Base-by-base conservation (phyloP, 2,888 invertebrate genomes). In the Melanchra persicariae region DNA sequence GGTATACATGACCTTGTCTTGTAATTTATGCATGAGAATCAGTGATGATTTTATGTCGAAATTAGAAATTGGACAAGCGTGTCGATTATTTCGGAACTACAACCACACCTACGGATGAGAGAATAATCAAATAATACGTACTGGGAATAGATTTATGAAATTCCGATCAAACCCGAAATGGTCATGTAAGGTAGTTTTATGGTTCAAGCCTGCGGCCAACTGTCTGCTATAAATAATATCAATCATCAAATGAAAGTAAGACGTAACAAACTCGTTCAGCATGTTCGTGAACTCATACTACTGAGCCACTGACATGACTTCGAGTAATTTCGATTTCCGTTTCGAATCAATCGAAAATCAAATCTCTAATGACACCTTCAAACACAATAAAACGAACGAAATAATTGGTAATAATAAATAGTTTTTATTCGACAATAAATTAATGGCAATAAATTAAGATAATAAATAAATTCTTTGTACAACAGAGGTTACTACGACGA, bases 401-500 rank as follows among this genome's bases (percentile, higher is more conserved):
- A 83, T 86, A 84, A 85, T 88, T 86, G 90, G 90, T 88, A 83
- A 83, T 91, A 79, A 82, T 85, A 81, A 85, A 82, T 85, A 74
- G 54, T 68, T 81, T 74, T 92, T 91, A 91, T 92, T 93, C 77
- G 79, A 81, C 67, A 92, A 93, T 93, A 93, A 92, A 88, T 94
- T 93, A 95, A 91, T 92, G 89, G 89, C 88, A 93, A 93, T 94
- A 93, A 93, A 92, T 92, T 85, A 90, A 93, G 91, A 91, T 89
- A 93, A 91, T 91, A 93, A 93, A 92, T 93, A 92, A 93, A 88
- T 79, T 94, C 95, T 95, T 95, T 95, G 94, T 96, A 96, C 95
- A 95, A 90, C 77, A 89, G 91, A 90, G 91, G 89, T 91, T 87
- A 77, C 79, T 77, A 66, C 87, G 88, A 72, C 67, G 67, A 37